Evolutionary conservation across 2,113 vertebrate genomes (phyloP).

Genomic region (Aphelocoma coerulescens): DNA sequence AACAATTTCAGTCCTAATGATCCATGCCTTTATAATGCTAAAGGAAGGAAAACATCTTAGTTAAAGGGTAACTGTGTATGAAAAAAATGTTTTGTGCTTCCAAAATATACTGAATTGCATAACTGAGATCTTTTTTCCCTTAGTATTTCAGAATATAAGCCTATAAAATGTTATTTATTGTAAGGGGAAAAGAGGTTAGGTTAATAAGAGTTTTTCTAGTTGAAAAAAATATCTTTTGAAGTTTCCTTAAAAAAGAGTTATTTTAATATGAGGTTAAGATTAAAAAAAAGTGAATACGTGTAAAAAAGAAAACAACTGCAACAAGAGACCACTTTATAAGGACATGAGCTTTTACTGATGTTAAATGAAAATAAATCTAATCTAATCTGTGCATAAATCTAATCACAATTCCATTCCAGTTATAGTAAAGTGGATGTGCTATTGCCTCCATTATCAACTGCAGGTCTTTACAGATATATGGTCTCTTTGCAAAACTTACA

Average conservation of each 20-base stretch:
- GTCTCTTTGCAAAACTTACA: not conserved
- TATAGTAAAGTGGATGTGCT: not conserved
- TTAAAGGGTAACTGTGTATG: not conserved
- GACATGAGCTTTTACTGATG: not conserved
- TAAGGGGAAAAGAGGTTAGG: fast-evolving
- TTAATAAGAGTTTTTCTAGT: not conserved
- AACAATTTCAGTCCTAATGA: not conserved
- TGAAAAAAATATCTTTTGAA: not conserved
- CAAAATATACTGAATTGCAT: not conserved
- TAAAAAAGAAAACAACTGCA: not conserved
- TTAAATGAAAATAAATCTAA: not conserved
- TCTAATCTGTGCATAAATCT: not conserved
- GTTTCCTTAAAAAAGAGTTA: fast-evolving
- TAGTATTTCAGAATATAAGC: not conserved
- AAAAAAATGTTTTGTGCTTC: not conserved
- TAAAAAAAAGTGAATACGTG: not conserved
- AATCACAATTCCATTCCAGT: not conserved
- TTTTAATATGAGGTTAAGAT: not conserved
- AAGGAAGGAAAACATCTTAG: not conserved
- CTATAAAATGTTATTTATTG: not conserved
- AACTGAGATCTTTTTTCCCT: not conserved
- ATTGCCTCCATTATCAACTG: fast-evolving
- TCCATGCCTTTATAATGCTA: not conserved
- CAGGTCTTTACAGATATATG: not conserved
- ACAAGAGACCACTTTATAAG: not conserved